phyloP scores from a whole-genome alignment of 2,113 vertebrate species.

The Orycteropus afer region DNA sequence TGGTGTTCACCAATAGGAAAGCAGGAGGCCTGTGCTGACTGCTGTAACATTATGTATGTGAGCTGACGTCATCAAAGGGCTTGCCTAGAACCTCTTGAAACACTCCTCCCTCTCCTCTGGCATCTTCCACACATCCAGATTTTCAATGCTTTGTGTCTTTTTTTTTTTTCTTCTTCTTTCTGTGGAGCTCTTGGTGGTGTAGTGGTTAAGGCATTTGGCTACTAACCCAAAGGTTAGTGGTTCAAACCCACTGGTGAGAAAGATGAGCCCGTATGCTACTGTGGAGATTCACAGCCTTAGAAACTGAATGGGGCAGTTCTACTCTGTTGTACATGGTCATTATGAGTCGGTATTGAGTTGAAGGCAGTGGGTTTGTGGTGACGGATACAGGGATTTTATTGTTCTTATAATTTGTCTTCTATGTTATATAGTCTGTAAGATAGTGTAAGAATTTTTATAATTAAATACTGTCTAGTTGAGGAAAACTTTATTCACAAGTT shows the following conservation, averaged over 20 bases:
- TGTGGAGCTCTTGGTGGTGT: no score
- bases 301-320: no score
- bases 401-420: constrained; percentile 40
- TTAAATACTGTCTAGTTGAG: neutral
- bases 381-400: constrained; percentile 30
- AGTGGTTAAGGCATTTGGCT: no score
- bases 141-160: constrained; percentile 56
- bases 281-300: no score
- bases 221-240: no score
- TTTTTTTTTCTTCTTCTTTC: neutral
- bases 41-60: constrained; percentile 82
- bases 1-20: constrained; percentile 89
- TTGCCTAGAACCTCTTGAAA: constrained; percentile 82
- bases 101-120: constrained; percentile 69
- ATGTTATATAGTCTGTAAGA: neutral
- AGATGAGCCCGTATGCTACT: no score
- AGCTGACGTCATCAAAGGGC: constrained; percentile 84
- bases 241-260: no score
- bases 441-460: constrained; percentile 9
- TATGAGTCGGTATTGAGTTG: no score
- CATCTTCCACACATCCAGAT: constrained; percentile 37
- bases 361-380: no score
- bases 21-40: constrained; percentile 90
- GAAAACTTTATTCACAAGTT: constrained; percentile 15
- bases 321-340: no score